phyloP scores from a whole-genome alignment of 2,888 invertebrate genomes.

The Tenthredo mesomela region DNA sequence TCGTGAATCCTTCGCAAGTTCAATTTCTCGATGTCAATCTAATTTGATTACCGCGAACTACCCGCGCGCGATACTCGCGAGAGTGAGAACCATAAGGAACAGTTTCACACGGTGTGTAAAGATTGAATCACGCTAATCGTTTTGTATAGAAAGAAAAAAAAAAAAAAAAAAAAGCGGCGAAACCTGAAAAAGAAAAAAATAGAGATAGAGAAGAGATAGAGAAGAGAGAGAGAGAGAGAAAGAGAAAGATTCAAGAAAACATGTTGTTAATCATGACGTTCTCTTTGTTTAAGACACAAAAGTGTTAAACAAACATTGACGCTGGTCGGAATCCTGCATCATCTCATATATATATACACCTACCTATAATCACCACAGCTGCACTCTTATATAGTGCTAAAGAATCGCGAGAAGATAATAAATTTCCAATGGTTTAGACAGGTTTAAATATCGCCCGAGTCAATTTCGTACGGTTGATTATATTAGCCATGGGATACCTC shows the following conservation, averaged over 20 bases:
- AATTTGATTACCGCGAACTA: slow-evolving; percentile 26
- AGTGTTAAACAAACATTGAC: slow-evolving; percentile 40
- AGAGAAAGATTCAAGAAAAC: slow-evolving; percentile 2
- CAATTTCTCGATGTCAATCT: slow-evolving; percentile 41
- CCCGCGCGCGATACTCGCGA: neutral
- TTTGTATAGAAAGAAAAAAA: neutral
- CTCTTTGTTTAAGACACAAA: slow-evolving; percentile 28
- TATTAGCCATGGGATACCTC: slow-evolving; percentile 13
- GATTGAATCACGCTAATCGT: slow-evolving; percentile 16
- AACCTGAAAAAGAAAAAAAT: neutral
- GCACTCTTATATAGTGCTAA: neutral
- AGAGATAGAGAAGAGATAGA: neutral
- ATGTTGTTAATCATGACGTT: slow-evolving; percentile 13
- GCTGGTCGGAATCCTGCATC: neutral
- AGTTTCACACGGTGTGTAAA: slow-evolving; percentile 6
- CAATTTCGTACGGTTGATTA: slow-evolving; percentile 21
- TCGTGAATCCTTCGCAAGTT: slow-evolving; percentile 40
- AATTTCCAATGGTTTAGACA: neutral
- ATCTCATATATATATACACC: neutral
- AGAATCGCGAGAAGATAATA: neutral
- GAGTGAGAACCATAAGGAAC: neutral
- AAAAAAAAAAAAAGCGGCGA: neutral
- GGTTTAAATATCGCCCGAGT: slow-evolving; percentile 21
- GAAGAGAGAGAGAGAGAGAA: neutral
- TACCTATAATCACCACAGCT: neutral